These are phyloP conservation scores for Scaptodrosophila lebanonensis DNA, from an alignment of 1,140 invertebrate genomes.

Conservation along the genomic window DNA sequence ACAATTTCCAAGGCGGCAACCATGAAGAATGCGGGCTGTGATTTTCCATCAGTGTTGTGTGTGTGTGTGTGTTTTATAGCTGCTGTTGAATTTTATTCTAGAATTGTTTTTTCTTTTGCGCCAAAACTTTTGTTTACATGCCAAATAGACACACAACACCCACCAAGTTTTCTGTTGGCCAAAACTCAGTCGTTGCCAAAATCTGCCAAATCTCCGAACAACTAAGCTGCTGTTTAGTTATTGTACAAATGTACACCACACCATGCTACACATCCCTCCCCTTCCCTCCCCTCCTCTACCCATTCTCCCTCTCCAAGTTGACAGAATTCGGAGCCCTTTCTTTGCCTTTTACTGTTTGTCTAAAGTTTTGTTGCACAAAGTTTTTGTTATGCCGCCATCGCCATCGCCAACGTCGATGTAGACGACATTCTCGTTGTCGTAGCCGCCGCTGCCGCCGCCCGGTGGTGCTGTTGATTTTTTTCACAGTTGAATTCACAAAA, in stretches of 20 bases:
- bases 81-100: conserved; percentile 52
- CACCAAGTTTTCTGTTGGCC: conserved; percentile 1
- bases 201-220: conserved; percentile 4
- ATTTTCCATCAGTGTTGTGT: conserved; percentile 30
- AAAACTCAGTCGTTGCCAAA: background rate
- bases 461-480: conserved; percentile 44
- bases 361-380: conserved; percentile 65
- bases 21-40: conserved; percentile 26
- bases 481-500: conserved; percentile 75
- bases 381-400: conserved; percentile 51
- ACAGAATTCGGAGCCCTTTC: too few relatives aligned
- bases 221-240: too few relatives aligned
- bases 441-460: conserved; percentile 1
- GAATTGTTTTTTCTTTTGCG: conserved; percentile 64
- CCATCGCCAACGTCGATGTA: conserved; percentile 3
- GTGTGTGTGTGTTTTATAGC: conserved; percentile 10
- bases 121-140: conserved; percentile 70
- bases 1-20: background rate
- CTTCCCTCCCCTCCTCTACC: conserved; percentile 5
- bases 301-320: background rate
- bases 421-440: conserved; percentile 14
- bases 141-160: conserved; percentile 46
- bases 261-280: too few relatives aligned
- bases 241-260: too few relatives aligned
- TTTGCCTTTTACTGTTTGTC: conserved; percentile 22